Conservation (phyloP, 1,140 invertebrate genomes). For the Portunus trituberculatus region DNA sequence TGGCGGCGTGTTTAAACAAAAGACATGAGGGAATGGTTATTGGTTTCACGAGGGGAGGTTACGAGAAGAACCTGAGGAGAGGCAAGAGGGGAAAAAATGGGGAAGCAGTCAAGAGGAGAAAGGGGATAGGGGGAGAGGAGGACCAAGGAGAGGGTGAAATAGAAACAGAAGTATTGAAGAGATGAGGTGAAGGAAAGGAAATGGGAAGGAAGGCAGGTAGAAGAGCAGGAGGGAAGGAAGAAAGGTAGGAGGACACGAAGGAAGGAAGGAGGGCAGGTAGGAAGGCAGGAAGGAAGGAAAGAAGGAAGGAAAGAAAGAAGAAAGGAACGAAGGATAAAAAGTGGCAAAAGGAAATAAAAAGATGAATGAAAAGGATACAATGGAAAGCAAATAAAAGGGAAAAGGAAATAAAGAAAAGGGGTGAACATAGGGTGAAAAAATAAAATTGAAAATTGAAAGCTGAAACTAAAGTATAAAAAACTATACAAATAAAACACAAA, state of each 20-base stretch:
- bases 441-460: not conserved
- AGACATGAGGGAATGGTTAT: slow-evolving; percentile 1
- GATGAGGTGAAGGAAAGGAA: not conserved
- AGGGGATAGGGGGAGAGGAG: not conserved
- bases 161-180: not conserved
- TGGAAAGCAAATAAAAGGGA: too few relatives aligned
- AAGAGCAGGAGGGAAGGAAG: not conserved
- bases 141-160: not conserved
- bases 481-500: not conserved
- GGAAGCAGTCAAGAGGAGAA: not conserved
- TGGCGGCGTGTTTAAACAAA: slow-evolving; percentile 21
- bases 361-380: too few relatives aligned
- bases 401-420: too few relatives aligned
- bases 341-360: too few relatives aligned
- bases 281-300: not conserved
- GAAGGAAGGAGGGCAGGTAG: not conserved
- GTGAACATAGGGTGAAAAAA: not conserved
- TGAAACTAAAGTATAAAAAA: not conserved
- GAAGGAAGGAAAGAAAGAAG: not conserved
- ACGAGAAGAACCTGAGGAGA: not conserved
- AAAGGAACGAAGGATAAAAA: too few relatives aligned
- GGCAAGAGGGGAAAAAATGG: not conserved
- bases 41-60: slow-evolving; percentile 2
- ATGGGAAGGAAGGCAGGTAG: not conserved
- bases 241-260: not conserved